Evolutionary conservation across 2,888 invertebrate species (phyloP).

Genomic region (Melinaea marsaeus): DNA sequence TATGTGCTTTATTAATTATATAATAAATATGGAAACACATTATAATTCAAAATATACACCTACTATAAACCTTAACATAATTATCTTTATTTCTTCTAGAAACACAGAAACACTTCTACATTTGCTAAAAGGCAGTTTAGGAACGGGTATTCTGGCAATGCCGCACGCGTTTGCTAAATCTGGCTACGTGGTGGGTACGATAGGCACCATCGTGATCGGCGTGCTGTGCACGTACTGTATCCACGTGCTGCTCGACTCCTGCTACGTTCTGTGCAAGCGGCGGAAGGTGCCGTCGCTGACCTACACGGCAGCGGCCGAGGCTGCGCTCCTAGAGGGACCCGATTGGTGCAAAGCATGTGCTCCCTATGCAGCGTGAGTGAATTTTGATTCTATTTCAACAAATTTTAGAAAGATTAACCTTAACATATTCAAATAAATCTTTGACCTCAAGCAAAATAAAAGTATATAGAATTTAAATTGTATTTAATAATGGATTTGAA

Average conservation of each 20-base stretch:
- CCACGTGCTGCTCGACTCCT: slow-evolving; percentile 87
- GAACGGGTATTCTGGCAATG: slow-evolving; percentile 95
- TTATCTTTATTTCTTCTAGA: slow-evolving; percentile 60
- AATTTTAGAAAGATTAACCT: too few species aligned
- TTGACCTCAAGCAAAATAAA: neutral
- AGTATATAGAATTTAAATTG: neutral
- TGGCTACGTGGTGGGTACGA: slow-evolving; percentile 87
- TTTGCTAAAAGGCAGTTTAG: slow-evolving; percentile 92
- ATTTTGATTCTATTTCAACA: too few species aligned
- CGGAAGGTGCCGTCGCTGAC: slow-evolving; percentile 81
- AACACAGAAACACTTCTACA: slow-evolving; percentile 89
- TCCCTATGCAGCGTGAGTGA: slow-evolving; percentile 81
- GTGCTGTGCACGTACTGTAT: slow-evolving; percentile 96
- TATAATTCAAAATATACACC: too few species aligned
- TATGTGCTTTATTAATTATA: too few species aligned
- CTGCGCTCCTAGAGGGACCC: slow-evolving; percentile 88
- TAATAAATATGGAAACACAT: too few species aligned
- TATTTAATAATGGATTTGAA: neutral
- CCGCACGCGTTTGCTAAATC: slow-evolving; percentile 91
- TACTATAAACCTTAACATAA: too few species aligned
- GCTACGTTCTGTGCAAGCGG: slow-evolving; percentile 80
- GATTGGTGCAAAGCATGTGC: slow-evolving; percentile 79
- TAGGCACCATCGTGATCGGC: slow-evolving; percentile 91
- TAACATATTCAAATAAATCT: too few species aligned
- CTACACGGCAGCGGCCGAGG: slow-evolving; percentile 89